Conservation (phyloP, 2,797 vertebrate genomes). For the Astyanax mexicanus region DNA sequence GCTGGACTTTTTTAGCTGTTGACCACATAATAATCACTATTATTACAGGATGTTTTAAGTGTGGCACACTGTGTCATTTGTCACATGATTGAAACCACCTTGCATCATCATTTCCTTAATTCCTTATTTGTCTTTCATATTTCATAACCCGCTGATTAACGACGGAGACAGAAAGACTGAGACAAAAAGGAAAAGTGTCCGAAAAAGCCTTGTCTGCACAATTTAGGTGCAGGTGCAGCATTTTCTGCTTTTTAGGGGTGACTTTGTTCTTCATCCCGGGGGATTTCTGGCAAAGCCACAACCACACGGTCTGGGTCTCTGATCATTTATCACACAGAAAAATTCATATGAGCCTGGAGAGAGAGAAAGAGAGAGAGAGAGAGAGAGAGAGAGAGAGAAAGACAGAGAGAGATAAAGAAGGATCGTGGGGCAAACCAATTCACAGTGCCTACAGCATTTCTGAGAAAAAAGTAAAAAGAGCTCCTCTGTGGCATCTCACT, state of each 20-base stretch:
- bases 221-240: slow-evolving; percentile 21
- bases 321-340: slow-evolving; percentile 48
- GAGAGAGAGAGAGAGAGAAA: slow-evolving; percentile 14
- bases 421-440: not conserved
- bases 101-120: not conserved
- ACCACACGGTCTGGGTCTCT: slow-evolving; percentile 48
- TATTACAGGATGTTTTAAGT: not conserved
- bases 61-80: not conserved
- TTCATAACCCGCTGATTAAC: not conserved
- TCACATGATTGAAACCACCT: not conserved
- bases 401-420: slow-evolving; percentile 20
- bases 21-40: too few species aligned
- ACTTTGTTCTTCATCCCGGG: slow-evolving; percentile 48
- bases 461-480: slow-evolving; percentile 1
- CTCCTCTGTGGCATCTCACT: slow-evolving; percentile 7
- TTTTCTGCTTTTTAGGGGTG: slow-evolving; percentile 45
- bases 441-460: slow-evolving; percentile 3
- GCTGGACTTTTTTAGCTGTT: too few species aligned
- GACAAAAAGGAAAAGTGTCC: slow-evolving; percentile 13
- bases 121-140: not conserved
- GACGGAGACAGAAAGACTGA: not conserved
- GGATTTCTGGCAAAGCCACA: slow-evolving; percentile 47
- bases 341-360: slow-evolving; percentile 38
- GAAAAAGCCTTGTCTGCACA: not conserved
- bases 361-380: slow-evolving; percentile 8